Base-by-base conservation (phyloP, 2,797 vertebrate genomes). In the Buphagus erythrorhynchus region DNA sequence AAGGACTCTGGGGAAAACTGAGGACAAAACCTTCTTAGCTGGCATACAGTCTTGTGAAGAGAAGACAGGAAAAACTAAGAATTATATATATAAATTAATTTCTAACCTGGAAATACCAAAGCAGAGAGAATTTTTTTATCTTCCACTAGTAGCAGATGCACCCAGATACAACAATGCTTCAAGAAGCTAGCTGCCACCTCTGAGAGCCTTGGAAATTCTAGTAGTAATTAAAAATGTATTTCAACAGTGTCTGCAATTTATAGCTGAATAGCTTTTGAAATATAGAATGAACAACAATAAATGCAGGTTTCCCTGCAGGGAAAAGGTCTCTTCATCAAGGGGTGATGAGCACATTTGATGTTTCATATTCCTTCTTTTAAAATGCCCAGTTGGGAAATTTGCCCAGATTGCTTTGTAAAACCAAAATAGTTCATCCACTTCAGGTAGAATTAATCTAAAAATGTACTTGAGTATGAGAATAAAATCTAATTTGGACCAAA, bases 331-430 rank as follows among this genome's bases (percentile, higher is more conserved):
- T 75, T 88, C 66, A 78, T 84, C 83, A 54, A 42, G 58, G 73
- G 62, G 69, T 40, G 69, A 88, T 62, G 67, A 90, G 48, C 29
- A 66, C 35, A 66, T 86, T 66, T 52, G 42, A 66, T 73, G 73
- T 66, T 95, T 90, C 66, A 62, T 55, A 84, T 73, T 88, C 42
- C 29, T 84, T 49, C 42, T 90, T 95, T 69, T 84, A 66, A 95
- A 94, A 91, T 91, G 80, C 86, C 73, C 90, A 72, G 58, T 79
- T 90, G 86, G 79, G 73, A 88, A 94, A 95, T 93, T 78, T 88
- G 58, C 55, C 76, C 63, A 86, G 63, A 92, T 88, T 90, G 73
- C 51, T 93, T 84, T 40, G 24, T 93, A 90, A 94, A 94, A 94
- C 33, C 43, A 73, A 92, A 86, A 86, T 12, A 86, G 73, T 92